phyloP scores from a whole-genome alignment of 2,888 invertebrate genomes.

The Lepidocyrtinus sp. region DNA sequence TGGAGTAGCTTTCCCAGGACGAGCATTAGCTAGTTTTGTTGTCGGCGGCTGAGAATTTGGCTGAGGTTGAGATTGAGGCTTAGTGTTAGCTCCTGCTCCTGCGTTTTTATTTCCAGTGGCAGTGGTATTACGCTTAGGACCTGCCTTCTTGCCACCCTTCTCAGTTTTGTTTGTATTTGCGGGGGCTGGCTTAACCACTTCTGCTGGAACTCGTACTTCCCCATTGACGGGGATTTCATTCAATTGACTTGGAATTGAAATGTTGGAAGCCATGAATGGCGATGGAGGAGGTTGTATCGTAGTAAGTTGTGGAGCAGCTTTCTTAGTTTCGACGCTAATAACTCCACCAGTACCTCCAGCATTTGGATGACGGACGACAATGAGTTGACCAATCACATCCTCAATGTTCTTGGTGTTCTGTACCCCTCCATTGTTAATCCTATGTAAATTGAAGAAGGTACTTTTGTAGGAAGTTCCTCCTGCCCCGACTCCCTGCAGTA shows the following conservation, averaged over 20 bases:
- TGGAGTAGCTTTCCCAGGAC: neutral
- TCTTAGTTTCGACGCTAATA: neutral
- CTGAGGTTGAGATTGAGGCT: neutral
- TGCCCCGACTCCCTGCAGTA: neutral
- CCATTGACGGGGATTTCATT: constrained; percentile 32
- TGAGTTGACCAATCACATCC: neutral
- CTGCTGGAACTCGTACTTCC: neutral
- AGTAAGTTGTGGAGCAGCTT: neutral
- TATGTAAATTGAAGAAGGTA: constrained; percentile 33
- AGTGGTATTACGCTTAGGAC: neutral
- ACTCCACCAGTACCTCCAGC: neutral
- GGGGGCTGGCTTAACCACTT: neutral
- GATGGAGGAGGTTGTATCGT: constrained; percentile 42
- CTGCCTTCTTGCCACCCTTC: neutral
- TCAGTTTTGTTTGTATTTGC: neutral
- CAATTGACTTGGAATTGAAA: constrained; percentile 40
- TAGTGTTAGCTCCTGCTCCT: neutral
- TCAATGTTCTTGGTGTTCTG: neutral
- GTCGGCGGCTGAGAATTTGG: neutral
- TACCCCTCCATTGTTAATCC: constrained; percentile 20
- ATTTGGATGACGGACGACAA: neutral
- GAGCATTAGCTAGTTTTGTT: neutral
- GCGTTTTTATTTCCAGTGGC: neutral
- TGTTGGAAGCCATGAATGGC: constrained; percentile 30
- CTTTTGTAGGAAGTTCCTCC: constrained; percentile 2